phyloP scores from a whole-genome alignment of 2,888 invertebrate species.

The Meteorus colon region DNA sequence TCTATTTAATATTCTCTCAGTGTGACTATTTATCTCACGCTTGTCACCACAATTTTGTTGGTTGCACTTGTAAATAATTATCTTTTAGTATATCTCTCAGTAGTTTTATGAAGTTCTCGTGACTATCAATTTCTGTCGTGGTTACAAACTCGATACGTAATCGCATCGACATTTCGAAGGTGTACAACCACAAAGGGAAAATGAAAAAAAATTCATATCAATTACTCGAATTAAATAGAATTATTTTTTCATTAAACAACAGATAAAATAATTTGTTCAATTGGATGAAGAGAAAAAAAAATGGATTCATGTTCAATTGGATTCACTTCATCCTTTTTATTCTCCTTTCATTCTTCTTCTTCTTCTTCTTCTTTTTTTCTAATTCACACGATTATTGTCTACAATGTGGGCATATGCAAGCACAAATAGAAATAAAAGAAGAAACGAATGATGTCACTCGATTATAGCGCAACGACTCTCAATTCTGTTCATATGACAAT shows the following conservation, averaged over 20 bases:
- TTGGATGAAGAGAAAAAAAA: too few relatives aligned
- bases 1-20: conserved; percentile 6
- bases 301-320: too few relatives aligned
- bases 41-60: not conserved
- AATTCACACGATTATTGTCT: not conserved
- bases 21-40: conserved; percentile 10
- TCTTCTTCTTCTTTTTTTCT: not conserved
- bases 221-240: too few relatives aligned
- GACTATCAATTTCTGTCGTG: conserved; percentile 18
- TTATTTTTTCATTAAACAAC: too few relatives aligned
- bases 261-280: too few relatives aligned
- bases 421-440: not conserved
- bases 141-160: conserved; percentile 15
- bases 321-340: too few relatives aligned
- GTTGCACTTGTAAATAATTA: conserved; percentile 2
- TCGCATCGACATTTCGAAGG: not conserved
- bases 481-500: not conserved
- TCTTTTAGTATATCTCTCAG: not conserved
- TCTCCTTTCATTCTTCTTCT: too few relatives aligned
- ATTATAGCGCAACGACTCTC: not conserved
- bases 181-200: not conserved
- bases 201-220: too few relatives aligned
- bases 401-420: not conserved
- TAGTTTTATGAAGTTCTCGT: not conserved
- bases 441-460: not conserved